phyloP scores from a whole-genome alignment of 2,797 vertebrate species.

The Etheostoma perlongum region DNA sequence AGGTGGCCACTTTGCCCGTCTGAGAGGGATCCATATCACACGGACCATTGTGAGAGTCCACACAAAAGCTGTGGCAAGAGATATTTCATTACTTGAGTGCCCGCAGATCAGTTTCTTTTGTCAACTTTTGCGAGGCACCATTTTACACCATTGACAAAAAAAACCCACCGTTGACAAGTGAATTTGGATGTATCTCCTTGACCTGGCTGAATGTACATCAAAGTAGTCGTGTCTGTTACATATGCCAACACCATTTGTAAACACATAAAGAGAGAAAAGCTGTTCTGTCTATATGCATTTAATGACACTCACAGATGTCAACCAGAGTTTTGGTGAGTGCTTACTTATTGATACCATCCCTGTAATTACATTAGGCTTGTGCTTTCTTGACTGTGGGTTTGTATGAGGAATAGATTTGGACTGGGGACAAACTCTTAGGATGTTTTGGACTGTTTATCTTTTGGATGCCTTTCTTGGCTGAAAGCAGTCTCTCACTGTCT shows the following conservation, averaged over 20 bases:
- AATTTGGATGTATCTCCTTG: constrained; percentile 55
- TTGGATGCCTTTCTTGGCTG: constrained; percentile 54
- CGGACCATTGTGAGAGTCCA: constrained; percentile 67
- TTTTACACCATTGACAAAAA: constrained; percentile 61
- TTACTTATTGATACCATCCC: constrained; percentile 70
- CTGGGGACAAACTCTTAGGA: constrained; percentile 49
- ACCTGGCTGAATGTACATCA: constrained; percentile 37
- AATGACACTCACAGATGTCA: constrained; percentile 67
- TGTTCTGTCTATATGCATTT: constrained; percentile 67
- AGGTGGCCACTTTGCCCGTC: constrained; percentile 69
- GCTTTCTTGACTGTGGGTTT: constrained; percentile 52
- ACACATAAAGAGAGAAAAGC: constrained; percentile 60
- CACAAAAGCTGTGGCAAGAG: constrained; percentile 76
- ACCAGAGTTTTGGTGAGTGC: constrained; percentile 71
- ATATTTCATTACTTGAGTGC: constrained; percentile 77
- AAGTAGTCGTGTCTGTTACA: constrained; percentile 49
- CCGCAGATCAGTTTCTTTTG: constrained; percentile 76
- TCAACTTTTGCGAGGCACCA: constrained; percentile 48
- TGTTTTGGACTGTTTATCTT: constrained; percentile 70
- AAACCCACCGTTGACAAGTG: constrained; percentile 44
- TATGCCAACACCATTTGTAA: constrained; percentile 66
- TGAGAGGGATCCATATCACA: constrained; percentile 82
- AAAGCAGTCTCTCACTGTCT: constrained; percentile 49
- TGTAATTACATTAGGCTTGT: constrained; percentile 64
- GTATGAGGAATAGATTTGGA: constrained; percentile 54